Evolutionary conservation across 2,113 vertebrate species (phyloP), one percentile per base, ranked within the genome.

Genomic region (Sinocyclocheilus anshuiensis): DNA sequence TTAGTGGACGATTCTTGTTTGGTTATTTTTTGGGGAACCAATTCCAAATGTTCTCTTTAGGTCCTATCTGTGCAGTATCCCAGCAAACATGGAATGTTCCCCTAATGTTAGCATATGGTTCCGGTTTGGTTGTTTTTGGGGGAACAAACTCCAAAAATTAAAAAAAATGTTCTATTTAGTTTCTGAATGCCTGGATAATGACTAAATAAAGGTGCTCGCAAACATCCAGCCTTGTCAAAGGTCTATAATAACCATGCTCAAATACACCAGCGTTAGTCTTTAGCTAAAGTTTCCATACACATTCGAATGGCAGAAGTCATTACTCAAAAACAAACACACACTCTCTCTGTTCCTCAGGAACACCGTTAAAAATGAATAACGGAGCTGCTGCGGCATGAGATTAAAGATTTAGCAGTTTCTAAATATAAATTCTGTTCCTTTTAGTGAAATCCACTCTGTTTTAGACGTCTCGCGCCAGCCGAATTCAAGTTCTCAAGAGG

Each of bases 301-400:
- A 48, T 26, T 39, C 1, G 45, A 6, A 81, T 7, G 29, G 9
- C 53, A 86, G 36, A 61, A 69, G 20, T 39, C 76, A 79, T 78
- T 77, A 53, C n/a, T 65, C 63, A 87, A 76, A 84, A 74, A 65
- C 86, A 86, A 79, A 65, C 59, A 77, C 77, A 61, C 55, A 65
- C 55, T 57, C 33, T 36, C 42, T 72, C 80, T 50, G n/a, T 69
- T 79, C 24, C 57, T 74, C 20, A 29, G 55, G 81, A 78, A 82
- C 48, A 42, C 15, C 13, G 26, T 87, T 59, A 74, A 69, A 63
- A 61, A 72, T 79, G 75, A 84, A 87, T 75, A 87, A 61, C 16
- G 7, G 33, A 7, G 75, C 84, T 77, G 33, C 42, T 29, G 45
- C 61, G 22, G 65, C 84, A 55, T 71, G 50, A 80, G 29, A 86